Conservation (phyloP, 2,888 invertebrate species). For the Ypsolopha sequella region DNA sequence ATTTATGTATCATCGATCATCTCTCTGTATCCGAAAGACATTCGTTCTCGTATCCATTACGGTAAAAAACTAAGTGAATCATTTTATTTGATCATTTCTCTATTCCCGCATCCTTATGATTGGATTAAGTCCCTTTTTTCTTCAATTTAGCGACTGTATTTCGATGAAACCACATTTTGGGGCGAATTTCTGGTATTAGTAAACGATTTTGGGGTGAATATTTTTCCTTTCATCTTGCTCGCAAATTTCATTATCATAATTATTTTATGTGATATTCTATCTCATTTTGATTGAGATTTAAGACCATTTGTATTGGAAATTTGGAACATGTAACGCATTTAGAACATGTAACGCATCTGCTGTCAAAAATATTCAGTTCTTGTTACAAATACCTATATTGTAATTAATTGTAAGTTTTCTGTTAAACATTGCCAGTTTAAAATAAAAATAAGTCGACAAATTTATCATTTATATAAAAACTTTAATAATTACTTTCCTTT, state of each 20-base stretch:
- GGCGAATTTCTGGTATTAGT: conserved; percentile 36
- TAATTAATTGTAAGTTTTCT: too few relatives aligned
- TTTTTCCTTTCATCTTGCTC: conserved; percentile 20
- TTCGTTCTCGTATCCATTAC: conserved; percentile 7
- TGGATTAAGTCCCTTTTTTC: conserved; percentile 56
- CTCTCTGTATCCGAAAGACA: background rate
- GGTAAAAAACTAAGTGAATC: conserved; percentile 38
- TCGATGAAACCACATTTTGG: conserved; percentile 36
- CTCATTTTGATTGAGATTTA: conserved; percentile 16
- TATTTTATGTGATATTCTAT: conserved; percentile 21
- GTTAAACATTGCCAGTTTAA: too few relatives aligned
- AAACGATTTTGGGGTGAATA: conserved; percentile 35
- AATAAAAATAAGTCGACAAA: too few relatives aligned
- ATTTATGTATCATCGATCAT: background rate
- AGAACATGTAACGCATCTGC: conserved; percentile 11
- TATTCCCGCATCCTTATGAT: conserved; percentile 26
- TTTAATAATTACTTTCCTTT: too few relatives aligned
- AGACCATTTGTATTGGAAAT: conserved; percentile 2
- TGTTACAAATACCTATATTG: too few relatives aligned
- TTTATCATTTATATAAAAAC: too few relatives aligned
- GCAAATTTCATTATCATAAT: conserved; percentile 47
- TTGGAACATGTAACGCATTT: background rate
- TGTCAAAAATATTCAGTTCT: background rate
- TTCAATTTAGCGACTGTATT: conserved; percentile 43
- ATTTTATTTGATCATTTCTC: conserved; percentile 44